phyloP scores from a whole-genome alignment of 1,140 invertebrate species.

The Aphelenchoides fujianensis region DNA sequence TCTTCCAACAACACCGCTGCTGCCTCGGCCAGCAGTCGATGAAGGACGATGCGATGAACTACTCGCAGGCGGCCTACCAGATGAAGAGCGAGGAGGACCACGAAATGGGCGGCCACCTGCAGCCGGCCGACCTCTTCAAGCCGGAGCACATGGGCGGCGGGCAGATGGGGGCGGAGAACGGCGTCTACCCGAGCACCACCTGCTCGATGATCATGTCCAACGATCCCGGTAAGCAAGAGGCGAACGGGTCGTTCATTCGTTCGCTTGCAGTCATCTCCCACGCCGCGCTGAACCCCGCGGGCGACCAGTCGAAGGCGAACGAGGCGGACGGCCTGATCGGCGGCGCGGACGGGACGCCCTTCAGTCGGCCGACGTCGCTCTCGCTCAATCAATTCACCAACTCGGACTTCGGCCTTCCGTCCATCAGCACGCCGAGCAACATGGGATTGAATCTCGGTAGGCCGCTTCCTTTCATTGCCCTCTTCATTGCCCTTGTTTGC shows the following conservation, averaged over 20 bases:
- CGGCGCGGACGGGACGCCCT: neutral
- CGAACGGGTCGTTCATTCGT: neutral
- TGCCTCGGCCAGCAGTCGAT: neutral
- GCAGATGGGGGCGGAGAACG: neutral
- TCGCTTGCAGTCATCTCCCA: neutral
- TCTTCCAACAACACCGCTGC: neutral
- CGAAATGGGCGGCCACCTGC: neutral
- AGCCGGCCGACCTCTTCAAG: constrained; percentile 4
- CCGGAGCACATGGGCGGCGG: neutral
- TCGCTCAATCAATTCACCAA: neutral
- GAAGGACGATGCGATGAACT: neutral
- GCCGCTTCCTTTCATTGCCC: neutral
- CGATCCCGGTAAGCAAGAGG: neutral
- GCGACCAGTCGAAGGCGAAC: neutral
- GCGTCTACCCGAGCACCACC: neutral
- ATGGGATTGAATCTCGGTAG: neutral
- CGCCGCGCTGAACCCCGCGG: neutral
- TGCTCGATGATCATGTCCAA: neutral
- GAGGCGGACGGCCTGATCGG: neutral
- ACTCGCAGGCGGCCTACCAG: neutral
- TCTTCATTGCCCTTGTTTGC: neutral
- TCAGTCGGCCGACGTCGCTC: neutral
- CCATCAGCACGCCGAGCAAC: neutral
- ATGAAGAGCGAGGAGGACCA: neutral
- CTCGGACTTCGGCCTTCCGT: neutral